Percentiles rank a stretch among this genome's conserved stretches.
Conservation (phyloP, 2,797 vertebrate genomes). For the Sebastes elongatus region DNA sequence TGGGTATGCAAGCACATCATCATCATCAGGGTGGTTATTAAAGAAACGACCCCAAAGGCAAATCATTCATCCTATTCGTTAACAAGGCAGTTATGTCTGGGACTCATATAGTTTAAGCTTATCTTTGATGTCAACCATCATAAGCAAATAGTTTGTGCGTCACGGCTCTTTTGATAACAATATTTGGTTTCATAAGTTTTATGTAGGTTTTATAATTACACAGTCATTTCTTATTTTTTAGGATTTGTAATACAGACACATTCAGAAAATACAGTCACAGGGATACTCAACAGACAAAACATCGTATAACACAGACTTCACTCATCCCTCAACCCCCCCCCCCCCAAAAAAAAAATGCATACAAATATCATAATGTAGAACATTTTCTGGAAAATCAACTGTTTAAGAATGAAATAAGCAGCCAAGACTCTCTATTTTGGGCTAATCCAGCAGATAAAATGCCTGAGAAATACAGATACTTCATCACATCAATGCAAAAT, state of each 20-base stretch:
- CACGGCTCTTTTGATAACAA: background rate
- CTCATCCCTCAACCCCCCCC: background rate
- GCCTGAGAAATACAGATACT: background rate
- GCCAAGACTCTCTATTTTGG: background rate
- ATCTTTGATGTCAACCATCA: background rate
- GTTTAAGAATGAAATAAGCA: background rate
- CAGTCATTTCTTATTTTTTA: background rate
- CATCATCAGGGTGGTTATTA: conserved; percentile 2
- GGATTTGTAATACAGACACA: background rate
- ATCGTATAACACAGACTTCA: background rate
- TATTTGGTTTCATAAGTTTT: background rate
- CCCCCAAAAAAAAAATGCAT: too few relatives aligned
- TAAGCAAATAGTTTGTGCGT: background rate
- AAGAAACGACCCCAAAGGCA: background rate
- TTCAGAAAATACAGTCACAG: background rate
- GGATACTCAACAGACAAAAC: background rate
- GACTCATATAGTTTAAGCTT: background rate
- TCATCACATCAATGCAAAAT: background rate
- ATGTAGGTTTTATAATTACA: background rate
- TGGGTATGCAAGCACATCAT: conserved; percentile 1
- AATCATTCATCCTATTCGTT: background rate
- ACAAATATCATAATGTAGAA: background rate
- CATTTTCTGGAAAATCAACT: background rate
- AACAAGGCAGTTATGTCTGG: background rate
- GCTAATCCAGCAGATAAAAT: background rate